A percentile compares a stretch with the other conserved stretches of the same genome.
Conservation (phyloP, 1,140 invertebrate species). For the Meloidogyne hapla region DNA sequence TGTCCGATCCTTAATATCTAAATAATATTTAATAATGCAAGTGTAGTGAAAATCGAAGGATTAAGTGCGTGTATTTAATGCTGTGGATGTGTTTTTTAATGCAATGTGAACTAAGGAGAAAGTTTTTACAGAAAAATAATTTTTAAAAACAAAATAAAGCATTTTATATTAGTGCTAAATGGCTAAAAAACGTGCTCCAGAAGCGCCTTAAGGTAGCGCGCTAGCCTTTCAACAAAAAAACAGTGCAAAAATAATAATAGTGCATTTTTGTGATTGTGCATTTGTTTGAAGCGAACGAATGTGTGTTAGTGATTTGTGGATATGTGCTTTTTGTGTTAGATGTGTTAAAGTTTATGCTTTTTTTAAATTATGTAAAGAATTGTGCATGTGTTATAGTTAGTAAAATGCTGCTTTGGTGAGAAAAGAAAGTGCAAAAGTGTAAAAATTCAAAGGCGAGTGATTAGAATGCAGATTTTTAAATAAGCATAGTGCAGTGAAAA, state of each 20-base stretch:
- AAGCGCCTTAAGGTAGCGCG: not conserved
- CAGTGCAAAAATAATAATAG: not conserved
- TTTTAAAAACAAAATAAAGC: too few species aligned
- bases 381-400: too few species aligned
- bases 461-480: too few species aligned
- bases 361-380: too few species aligned
- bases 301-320: not conserved
- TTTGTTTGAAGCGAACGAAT: not conserved
- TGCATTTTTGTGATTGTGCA: not conserved
- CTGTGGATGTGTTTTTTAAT: not conserved
- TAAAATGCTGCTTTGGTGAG: too few species aligned
- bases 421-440: too few species aligned
- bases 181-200: constrained; percentile 16
- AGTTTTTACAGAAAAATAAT: not conserved
- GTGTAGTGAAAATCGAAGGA: not conserved
- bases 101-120: too few species aligned
- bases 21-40: not conserved
- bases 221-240: not conserved
- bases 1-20: not conserved
- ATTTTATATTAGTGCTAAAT: not conserved
- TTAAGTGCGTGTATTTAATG: not conserved
- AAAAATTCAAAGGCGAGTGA: too few species aligned
- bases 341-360: too few species aligned
- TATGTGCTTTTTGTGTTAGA: not conserved
- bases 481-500: too few species aligned